These are phyloP conservation scores for Yasuhikotakia modesta DNA, from an alignment of 2,797 vertebrate species.

Conservation along the genomic window DNA sequence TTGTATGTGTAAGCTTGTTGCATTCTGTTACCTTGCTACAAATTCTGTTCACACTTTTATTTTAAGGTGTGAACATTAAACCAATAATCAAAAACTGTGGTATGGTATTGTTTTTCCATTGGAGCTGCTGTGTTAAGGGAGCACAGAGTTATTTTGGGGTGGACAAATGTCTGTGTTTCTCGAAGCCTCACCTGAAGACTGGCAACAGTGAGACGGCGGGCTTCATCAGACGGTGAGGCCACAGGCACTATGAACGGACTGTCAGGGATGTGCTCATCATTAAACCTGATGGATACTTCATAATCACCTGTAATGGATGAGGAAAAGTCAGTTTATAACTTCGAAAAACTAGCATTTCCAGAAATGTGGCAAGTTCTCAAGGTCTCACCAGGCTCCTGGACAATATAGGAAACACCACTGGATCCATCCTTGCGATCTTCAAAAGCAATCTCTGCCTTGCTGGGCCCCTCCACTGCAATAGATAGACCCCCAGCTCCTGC, in stretches of 20 bases:
- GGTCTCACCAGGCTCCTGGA: constrained; percentile 90
- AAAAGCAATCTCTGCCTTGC: constrained; percentile 92
- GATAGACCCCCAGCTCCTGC: constrained; percentile 92
- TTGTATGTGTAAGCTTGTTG: not conserved
- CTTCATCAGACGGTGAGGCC: constrained; percentile 85
- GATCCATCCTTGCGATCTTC: constrained; percentile 95
- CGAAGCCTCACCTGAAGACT: constrained; percentile 97
- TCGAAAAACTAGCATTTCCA: not conserved
- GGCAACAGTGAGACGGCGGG: constrained; percentile 92
- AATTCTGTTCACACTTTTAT: not conserved
- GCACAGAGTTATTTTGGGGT: constrained; percentile 63
- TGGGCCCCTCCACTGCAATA: constrained; percentile 93
- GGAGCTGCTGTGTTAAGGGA: constrained; percentile 73
- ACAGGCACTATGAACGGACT: constrained; percentile 89
- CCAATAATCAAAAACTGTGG: too few relatives aligned
- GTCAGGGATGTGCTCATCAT: constrained; percentile 92
- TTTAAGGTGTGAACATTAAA: not conserved
- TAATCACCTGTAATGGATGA: constrained; percentile 82
- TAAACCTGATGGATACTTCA: constrained; percentile 91
- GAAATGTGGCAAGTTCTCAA: too few relatives aligned
- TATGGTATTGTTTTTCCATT: not conserved
- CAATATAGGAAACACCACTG: constrained; percentile 91
- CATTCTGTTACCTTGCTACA: not conserved
- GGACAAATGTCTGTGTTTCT: constrained; percentile 85
- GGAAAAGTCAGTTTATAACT: not conserved